phyloP scores from a whole-genome alignment of 2,888 invertebrate genomes.

The Eupelmus urozonus region DNA sequence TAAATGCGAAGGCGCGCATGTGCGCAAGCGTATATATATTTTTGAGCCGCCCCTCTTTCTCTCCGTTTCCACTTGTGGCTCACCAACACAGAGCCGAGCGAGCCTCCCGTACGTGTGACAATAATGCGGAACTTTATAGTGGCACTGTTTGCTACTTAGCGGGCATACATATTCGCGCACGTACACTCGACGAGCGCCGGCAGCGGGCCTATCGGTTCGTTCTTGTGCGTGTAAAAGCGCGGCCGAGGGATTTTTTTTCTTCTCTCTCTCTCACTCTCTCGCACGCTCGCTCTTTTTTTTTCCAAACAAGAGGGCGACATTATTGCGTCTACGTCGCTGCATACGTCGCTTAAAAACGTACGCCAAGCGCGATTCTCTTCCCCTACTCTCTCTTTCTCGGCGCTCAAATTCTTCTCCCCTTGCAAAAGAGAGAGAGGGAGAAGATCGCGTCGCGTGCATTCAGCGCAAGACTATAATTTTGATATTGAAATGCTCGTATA shows the following conservation, averaged over 20 bases:
- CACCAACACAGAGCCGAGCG: constrained; percentile 8
- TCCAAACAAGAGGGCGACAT: constrained; percentile 65
- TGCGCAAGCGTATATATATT: constrained; percentile 18
- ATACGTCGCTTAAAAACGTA: constrained; percentile 63
- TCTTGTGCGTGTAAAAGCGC: constrained; percentile 42
- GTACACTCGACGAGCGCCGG: constrained; percentile 11
- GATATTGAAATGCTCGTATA: constrained; percentile 46
- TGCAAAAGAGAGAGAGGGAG: neutral
- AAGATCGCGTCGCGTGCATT: constrained; percentile 8
- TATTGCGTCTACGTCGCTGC: constrained; percentile 63
- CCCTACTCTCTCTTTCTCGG: constrained; percentile 23
- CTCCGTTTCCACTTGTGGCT: constrained; percentile 29
- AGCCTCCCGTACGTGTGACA: constrained; percentile 57
- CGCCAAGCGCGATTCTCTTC: constrained; percentile 21
- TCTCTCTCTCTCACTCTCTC: constrained; percentile 29
- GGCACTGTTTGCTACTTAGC: constrained; percentile 64
- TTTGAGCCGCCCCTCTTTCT: constrained; percentile 14
- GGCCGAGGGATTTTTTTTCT: constrained; percentile 41
- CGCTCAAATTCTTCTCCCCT: constrained; percentile 48
- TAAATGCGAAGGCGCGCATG: neutral
- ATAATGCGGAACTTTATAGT: constrained; percentile 63
- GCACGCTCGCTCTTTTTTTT: constrained; percentile 41
- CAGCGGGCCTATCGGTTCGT: constrained; percentile 35
- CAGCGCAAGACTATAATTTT: constrained; percentile 43
- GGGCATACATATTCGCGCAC: constrained; percentile 31